Conservation (phyloP, 2,113 vertebrate species). For the Pterocles burchelli region DNA sequence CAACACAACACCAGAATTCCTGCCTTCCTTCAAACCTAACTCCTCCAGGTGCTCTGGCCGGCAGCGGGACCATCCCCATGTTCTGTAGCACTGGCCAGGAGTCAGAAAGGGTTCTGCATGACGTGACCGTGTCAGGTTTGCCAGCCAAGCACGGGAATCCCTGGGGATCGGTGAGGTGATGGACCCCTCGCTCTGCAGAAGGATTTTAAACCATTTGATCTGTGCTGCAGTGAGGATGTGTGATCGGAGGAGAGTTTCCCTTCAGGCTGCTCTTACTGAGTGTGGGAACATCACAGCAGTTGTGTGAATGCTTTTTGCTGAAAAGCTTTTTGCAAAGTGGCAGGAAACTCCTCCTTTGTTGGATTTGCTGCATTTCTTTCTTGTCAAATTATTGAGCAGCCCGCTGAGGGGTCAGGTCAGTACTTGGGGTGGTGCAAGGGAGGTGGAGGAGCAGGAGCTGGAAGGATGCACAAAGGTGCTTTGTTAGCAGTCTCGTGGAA, state of each 20-base stretch:
- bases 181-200: background rate
- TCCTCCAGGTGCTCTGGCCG: background rate
- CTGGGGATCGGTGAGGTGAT: background rate
- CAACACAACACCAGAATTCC: background rate
- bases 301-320: background rate
- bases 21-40: background rate
- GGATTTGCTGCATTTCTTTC: background rate
- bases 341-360: background rate
- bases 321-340: background rate
- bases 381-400: background rate
- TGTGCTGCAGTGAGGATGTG: background rate
- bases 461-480: background rate
- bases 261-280: background rate
- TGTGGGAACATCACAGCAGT: background rate
- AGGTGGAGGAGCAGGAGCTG: background rate
- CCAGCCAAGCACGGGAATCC: background rate
- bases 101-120: background rate
- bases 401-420: background rate
- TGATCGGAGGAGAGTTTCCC: background rate
- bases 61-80: background rate
- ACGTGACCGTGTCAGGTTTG: rapidly evolving
- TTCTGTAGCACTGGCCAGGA: background rate
- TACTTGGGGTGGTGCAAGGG: background rate
- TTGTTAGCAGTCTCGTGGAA: background rate
- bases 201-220: background rate